Evolutionary conservation across 2,113 vertebrate species (phyloP).

Genomic region (Rostratula benghalensis): DNA sequence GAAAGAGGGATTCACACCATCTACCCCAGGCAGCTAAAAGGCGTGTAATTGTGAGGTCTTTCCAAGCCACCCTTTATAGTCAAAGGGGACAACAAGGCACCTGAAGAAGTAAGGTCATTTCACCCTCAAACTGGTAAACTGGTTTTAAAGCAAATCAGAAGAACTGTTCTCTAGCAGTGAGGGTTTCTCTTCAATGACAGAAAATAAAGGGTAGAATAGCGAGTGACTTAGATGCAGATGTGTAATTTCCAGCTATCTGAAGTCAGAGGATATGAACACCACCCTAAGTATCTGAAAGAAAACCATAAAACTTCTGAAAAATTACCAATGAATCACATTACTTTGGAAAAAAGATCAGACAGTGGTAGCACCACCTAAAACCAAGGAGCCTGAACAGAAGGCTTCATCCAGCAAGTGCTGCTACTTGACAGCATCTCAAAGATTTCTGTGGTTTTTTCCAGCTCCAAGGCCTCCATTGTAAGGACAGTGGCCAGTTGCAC

Average conservation of each 20-base stretch:
- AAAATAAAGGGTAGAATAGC: neutral
- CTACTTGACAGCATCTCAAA: neutral
- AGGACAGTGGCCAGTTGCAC: neutral
- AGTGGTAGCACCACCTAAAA: neutral
- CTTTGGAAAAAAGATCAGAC: neutral
- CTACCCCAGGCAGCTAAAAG: neutral
- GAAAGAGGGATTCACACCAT: neutral
- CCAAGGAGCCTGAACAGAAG: neutral
- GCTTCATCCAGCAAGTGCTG: neutral
- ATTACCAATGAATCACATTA: fast-evolving
- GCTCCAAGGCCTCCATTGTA: neutral
- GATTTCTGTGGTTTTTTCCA: neutral
- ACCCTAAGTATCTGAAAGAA: neutral
- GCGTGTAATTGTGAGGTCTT: fast-evolving
- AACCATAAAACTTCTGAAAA: neutral
- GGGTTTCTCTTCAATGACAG: neutral
- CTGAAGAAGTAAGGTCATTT: neutral
- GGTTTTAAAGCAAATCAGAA: neutral
- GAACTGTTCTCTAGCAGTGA: neutral
- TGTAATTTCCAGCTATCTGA: neutral
- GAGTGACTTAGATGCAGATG: neutral
- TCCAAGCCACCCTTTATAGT: neutral
- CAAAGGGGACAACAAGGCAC: neutral
- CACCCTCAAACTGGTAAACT: neutral
- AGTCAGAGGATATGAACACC: neutral